Evolutionary conservation across 1,140 invertebrate species (phyloP).

Genomic region (Gyrodactylus bullatarudis): DNA sequence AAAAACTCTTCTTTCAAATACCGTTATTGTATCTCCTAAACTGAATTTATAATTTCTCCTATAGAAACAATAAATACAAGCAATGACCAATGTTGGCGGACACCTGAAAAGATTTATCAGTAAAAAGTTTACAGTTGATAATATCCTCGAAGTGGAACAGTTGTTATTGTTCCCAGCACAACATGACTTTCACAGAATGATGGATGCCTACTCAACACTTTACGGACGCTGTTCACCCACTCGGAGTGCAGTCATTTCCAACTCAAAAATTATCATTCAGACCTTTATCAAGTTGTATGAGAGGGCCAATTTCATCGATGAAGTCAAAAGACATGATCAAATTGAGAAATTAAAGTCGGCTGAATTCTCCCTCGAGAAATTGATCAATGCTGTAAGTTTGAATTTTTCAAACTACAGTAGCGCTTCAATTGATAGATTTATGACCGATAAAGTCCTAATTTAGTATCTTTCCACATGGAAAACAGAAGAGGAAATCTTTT

Average conservation of each 20-base stretch:
- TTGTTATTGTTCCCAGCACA: not conserved
- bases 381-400: not conserved
- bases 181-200: not conserved
- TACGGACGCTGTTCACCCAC: not conserved
- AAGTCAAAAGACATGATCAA: not conserved
- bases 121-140: not conserved
- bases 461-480: too few relatives aligned
- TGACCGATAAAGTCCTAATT: too few relatives aligned
- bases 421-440: too few relatives aligned
- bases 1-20: too few relatives aligned
- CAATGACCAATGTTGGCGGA: not conserved
- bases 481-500: too few relatives aligned
- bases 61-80: not conserved
- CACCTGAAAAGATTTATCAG: not conserved
- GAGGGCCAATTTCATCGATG: not conserved
- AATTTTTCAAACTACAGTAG: too few relatives aligned
- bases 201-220: not conserved
- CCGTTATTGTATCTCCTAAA: too few relatives aligned
- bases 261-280: not conserved
- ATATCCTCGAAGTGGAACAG: not conserved
- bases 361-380: not conserved
- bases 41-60: too few relatives aligned
- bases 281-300: not conserved
- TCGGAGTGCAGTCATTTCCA: not conserved
- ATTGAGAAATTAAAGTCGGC: not conserved